Conservation (phyloP, 1,140 invertebrate species). For the Drosophila nigromelanica region DNA sequence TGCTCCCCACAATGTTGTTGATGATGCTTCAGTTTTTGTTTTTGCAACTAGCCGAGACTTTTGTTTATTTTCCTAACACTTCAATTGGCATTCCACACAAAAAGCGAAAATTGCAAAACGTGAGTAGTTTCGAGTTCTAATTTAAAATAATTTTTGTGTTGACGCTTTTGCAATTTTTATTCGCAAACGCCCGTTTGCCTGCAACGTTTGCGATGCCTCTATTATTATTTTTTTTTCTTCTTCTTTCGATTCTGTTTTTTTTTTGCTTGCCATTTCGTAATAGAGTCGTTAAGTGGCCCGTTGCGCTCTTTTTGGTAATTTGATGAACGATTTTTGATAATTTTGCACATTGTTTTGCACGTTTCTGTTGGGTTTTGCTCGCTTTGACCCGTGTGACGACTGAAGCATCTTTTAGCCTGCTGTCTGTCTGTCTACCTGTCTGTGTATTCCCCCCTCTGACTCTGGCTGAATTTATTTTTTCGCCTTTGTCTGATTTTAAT, state of each 20-base stretch:
- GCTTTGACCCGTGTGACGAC: constrained; percentile 63
- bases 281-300: constrained; percentile 78
- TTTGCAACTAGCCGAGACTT: constrained; percentile 67
- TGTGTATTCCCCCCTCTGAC: neutral
- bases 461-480: constrained; percentile 19
- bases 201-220: constrained; percentile 58
- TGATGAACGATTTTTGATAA: constrained; percentile 83
- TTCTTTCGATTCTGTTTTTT: neutral
- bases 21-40: constrained; percentile 75
- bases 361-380: constrained; percentile 57
- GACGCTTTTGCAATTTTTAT: constrained; percentile 78
- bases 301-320: constrained; percentile 71
- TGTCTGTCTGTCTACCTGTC: neutral
- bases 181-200: constrained; percentile 39
- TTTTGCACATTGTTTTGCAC: constrained; percentile 77
- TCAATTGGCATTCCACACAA: constrained; percentile 82
- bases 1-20: constrained; percentile 49
- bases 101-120: constrained; percentile 82
- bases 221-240: constrained; percentile 10
- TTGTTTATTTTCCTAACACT: constrained; percentile 82
- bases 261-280: constrained; percentile 73
- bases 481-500: constrained; percentile 80
- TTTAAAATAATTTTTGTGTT: constrained; percentile 83
- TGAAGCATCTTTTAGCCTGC: constrained; percentile 39
- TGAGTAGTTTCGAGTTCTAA: constrained; percentile 82